Evolutionary conservation across 2,113 vertebrate species (phyloP).

Genomic region (Entomyzon cyanotis): DNA sequence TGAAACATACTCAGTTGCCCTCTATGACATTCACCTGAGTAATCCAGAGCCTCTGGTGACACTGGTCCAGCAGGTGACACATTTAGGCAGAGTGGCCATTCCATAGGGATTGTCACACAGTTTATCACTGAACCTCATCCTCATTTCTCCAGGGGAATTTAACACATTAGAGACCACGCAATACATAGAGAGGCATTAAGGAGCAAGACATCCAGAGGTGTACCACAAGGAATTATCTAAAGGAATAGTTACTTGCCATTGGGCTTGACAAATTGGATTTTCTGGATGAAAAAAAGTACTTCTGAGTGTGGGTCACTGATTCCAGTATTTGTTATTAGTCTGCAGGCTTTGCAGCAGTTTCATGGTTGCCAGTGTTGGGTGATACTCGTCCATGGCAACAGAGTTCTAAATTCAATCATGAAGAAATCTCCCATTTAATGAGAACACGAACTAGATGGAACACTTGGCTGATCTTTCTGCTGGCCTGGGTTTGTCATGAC

Average conservation of each 20-base stretch:
- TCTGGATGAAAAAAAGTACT: neutral
- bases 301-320: neutral
- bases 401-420: neutral
- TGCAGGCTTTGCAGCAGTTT: neutral
- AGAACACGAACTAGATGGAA: neutral
- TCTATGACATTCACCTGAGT: neutral
- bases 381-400: neutral
- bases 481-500: neutral
- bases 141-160: neutral
- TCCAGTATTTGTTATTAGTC: neutral
- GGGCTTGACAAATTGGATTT: neutral
- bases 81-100: neutral
- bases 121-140: neutral
- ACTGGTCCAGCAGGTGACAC: neutral
- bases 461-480: neutral
- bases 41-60: neutral
- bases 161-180: neutral
- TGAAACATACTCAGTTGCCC: neutral
- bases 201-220: neutral
- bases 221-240: neutral
- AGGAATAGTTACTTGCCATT: neutral
- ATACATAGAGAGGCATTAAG: neutral
- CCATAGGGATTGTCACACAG: accelerated
- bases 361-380: neutral
- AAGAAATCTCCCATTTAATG: neutral